These are phyloP conservation scores for Meloidogyne floridensis DNA, from an alignment of 1,140 invertebrate species.

Conservation along the genomic window DNA sequence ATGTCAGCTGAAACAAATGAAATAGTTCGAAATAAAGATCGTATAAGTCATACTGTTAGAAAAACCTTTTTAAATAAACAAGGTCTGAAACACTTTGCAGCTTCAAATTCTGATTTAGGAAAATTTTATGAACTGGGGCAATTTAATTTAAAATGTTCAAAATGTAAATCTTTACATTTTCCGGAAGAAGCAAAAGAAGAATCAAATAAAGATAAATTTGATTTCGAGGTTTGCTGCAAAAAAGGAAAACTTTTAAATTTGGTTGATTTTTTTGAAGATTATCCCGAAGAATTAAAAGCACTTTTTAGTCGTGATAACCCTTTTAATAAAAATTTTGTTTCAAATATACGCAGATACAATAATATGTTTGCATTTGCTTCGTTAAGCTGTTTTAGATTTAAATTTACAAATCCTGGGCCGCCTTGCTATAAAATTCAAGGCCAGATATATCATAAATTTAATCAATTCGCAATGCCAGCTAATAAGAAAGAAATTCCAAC, in stretches of 20 bases:
- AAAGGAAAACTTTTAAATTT: neutral
- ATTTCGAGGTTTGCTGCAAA: too few species aligned
- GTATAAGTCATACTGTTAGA: too few species aligned
- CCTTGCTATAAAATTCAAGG: too few species aligned
- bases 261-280: neutral
- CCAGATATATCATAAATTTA: too few species aligned
- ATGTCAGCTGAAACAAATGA: too few species aligned
- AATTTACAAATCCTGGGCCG: too few species aligned
- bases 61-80: too few species aligned
- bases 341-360: neutral
- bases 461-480: conserved; percentile 19
- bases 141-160: neutral
- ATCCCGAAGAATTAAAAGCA: too few species aligned
- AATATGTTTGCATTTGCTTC: neutral
- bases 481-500: conserved; percentile 43
- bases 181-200: conserved; percentile 2
- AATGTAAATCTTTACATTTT: conserved; percentile 16
- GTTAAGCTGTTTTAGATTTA: conserved; percentile 2
- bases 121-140: conserved; percentile 8
- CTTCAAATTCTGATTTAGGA: too few species aligned
- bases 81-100: too few species aligned
- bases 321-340: conserved; percentile 13
- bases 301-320: neutral
- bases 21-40: too few species aligned
- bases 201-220: too few species aligned